phyloP scores from a whole-genome alignment of 2,888 invertebrate species.

The Rotaria magnacalcarata region DNA sequence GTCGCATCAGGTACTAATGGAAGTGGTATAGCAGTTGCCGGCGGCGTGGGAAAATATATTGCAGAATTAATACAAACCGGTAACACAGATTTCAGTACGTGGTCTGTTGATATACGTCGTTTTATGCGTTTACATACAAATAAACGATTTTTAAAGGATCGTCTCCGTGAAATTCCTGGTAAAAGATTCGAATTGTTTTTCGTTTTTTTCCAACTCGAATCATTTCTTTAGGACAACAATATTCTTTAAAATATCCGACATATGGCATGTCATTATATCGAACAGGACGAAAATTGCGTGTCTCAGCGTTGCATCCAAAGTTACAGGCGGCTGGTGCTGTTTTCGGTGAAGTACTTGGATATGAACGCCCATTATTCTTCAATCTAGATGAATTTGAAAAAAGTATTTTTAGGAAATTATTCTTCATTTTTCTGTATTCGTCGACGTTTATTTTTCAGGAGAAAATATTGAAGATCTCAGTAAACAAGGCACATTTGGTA shows the following conservation, averaged over 20 bases:
- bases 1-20: conserved; percentile 94
- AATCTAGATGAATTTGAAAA: conserved; percentile 53
- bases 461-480: conserved; percentile 48
- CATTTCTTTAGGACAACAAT: conserved; percentile 32
- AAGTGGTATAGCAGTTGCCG: conserved; percentile 86
- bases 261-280: conserved; percentile 47
- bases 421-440: not conserved
- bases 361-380: conserved; percentile 89
- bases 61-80: conserved; percentile 81
- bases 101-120: conserved; percentile 80
- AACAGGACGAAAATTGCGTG: conserved; percentile 65
- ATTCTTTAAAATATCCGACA: conserved; percentile 45
- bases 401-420: not conserved
- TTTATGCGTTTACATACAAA: conserved; percentile 81
- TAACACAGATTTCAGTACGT: conserved; percentile 75
- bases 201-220: no score
- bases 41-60: conserved; percentile 84
- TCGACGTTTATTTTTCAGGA: conserved; percentile 44
- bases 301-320: conserved; percentile 89
- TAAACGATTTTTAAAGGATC: conserved; percentile 79
- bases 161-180: conserved; percentile 87
- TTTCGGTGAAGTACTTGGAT: conserved; percentile 95
- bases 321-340: conserved; percentile 83
- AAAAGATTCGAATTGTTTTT: not conserved
- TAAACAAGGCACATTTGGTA: conserved; percentile 69